Evolutionary conservation across 2,113 vertebrate genomes (phyloP), one percentile per base, ranked within the genome.

Genomic region (Tachysurus fulvidraco): DNA sequence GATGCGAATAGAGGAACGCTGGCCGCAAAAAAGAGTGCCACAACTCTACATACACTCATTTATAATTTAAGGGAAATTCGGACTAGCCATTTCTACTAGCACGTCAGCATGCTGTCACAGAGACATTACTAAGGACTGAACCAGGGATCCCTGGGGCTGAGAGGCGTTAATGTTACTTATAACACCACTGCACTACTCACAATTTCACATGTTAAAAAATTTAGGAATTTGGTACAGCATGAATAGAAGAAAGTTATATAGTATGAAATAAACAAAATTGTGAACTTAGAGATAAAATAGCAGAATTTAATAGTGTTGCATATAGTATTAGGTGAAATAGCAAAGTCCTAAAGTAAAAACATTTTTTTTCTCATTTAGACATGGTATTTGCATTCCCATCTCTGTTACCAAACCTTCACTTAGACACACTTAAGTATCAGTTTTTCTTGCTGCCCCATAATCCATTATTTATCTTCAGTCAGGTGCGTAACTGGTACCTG

Each of bases 381-480:
- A 44, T 78, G 73, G 16, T 60, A 62, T 74, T n/a, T 64, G 46
- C n/a, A 25, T 44, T 76, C n/a, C 69, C n/a, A n/a, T 50, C 81
- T 84, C 41, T 55, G 71, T 46, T 67, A 65, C 62, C 54, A 25
- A 85, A 87, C 86, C 17, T 73, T 88, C 76, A 87, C 86, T 81
- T 88, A 73, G 88, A 89, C 87, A 88, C 88, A 88, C 90, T 36
- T 81, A 78, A 59, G 80, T 74, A 83, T 91, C 84, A 87, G 81
- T 85, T 87, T 88, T 83, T 86, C 84, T 86, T 30, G 78, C 52
- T 16, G 81, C 62, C 62, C 77, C n/a, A n/a, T 50, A 78, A 90
- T 92, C 83, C 88, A 91, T 91, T 88, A 92, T 92, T 92, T 52
- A 92, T 88, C 83, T 83, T 81, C 78, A 46, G 86, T 87, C 91